phyloP scores from a whole-genome alignment of 1,140 invertebrate genomes.

The Micrasema longulum region DNA sequence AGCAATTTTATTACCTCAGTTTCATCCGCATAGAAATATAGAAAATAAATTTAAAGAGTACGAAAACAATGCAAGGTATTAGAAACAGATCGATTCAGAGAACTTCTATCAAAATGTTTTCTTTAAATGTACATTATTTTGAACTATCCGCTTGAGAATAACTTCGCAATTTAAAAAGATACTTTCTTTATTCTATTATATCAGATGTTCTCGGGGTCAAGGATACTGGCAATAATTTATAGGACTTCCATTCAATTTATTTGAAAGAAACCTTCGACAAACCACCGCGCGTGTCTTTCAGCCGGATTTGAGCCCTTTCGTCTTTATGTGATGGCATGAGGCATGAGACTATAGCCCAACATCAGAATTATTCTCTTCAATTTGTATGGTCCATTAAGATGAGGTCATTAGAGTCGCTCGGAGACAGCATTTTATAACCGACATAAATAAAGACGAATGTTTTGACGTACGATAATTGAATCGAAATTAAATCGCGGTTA shows the following conservation, averaged over 20 bases:
- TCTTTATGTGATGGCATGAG: constrained; percentile 16
- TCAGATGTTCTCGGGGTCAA: constrained; percentile 17
- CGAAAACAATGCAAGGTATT: too few relatives aligned
- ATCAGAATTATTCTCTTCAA: constrained; percentile 6
- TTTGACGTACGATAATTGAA: too few relatives aligned
- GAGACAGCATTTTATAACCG: background rate
- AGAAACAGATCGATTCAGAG: too few relatives aligned
- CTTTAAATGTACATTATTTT: too few relatives aligned
- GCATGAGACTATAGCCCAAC: background rate
- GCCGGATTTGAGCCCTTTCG: constrained; percentile 17
- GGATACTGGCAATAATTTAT: constrained; percentile 20
- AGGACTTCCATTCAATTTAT: background rate
- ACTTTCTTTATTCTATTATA: too few relatives aligned
- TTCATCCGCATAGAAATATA: too few relatives aligned
- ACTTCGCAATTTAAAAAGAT: too few relatives aligned
- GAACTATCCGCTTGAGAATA: too few relatives aligned
- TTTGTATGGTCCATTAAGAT: constrained; percentile 28
- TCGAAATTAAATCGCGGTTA: too few relatives aligned
- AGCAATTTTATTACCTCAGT: too few relatives aligned
- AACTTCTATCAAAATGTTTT: too few relatives aligned
- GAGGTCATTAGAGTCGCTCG: constrained; percentile 4
- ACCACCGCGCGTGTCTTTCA: constrained; percentile 29
- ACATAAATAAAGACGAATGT: constrained; percentile 20
- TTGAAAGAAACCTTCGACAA: constrained; percentile 12
- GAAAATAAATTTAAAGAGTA: too few relatives aligned